Base-by-base conservation (phyloP, 2,797 vertebrate genomes). In the Aulostomus chinensis region DNA sequence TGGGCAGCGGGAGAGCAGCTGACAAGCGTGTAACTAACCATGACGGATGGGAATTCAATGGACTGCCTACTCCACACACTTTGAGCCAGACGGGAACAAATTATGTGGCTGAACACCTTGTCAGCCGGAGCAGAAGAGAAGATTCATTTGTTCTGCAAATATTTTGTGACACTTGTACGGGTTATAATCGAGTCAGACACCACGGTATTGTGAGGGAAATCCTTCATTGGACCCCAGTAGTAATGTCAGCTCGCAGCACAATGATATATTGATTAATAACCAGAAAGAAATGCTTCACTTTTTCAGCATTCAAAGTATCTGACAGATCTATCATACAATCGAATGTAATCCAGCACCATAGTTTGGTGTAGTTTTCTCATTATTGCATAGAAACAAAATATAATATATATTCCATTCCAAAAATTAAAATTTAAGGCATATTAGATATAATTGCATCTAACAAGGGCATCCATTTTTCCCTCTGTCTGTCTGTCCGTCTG, bases 1-100 rank as follows among this genome's bases (percentile, higher is more conserved):
- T 78, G 86, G 89, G 82, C 86, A 86, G 83, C 65, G 76, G 77
- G 68, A 84, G 85, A 89, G 80, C 86, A 87, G 86, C 87, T 90
- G 90, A 91, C 89, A 92, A 68, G 84, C 87, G 80, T 86, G 86
- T 90, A 91, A 90, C 88, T 88, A 91, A 91, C 84, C 89, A 87
- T 91, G 90, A 92, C 87, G 85, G 87, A 91, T 91, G 87, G 75
- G 75, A 83, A 88, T 89, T 88, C 85, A 91, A 91, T 89, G 83
- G 86, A 91, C 78, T 89, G 81, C 60, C 75, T 76, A 75, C 75
- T 84, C 80, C 32, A 65, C 71, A 79, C 77, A 73, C 77, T 80
- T 34, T 25, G 48, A 72, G 76, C 60, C 24, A n/a, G 74, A 82
- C 26, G 13, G 73, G 71, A 66, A 78, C 84, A 86, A 80, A 83